A percentile compares a stretch with the other conserved stretches of the same genome.
Evolutionary conservation across 2,797 vertebrate species (phyloP).

Genomic region (Cuniculus paca): DNA sequence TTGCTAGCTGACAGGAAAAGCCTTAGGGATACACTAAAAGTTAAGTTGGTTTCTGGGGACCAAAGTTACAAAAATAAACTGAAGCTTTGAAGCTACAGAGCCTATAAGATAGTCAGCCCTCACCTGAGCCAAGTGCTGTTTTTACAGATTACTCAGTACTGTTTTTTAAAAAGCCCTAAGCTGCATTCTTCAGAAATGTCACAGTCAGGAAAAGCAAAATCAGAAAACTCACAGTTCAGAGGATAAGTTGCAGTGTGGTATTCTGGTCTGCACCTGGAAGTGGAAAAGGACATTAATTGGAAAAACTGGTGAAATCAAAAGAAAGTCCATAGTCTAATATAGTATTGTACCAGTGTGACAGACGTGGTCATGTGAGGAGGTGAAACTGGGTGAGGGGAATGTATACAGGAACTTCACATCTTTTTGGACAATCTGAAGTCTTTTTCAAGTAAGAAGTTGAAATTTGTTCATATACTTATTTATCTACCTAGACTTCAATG

Average conservation of each 20-base stretch:
- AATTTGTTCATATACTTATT: not conserved
- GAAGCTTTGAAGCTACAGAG: not conserved
- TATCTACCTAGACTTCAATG: not conserved
- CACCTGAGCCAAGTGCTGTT: not conserved
- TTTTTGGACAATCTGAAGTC: not conserved
- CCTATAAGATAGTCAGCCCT: not conserved
- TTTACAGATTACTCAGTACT: not conserved
- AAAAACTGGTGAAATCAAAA: not conserved
- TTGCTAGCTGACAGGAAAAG: conserved; percentile 32
- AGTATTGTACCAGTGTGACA: not conserved
- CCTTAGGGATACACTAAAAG: not conserved
- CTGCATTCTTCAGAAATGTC: conserved; percentile 3
- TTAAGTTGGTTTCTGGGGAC: not conserved
- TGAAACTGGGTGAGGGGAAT: not conserved
- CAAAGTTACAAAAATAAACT: conserved; percentile 46
- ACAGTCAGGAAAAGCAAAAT: not conserved
- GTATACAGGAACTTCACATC: not conserved
- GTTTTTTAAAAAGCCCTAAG: not conserved
- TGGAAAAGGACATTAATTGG: not conserved
- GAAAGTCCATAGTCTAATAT: not conserved
- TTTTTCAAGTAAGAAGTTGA: conserved; percentile 34
- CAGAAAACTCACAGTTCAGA: not conserved
- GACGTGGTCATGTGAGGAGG: not conserved
- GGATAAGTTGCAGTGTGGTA: not conserved
- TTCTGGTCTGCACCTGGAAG: not conserved